phyloP scores from a whole-genome alignment of 2,888 invertebrate genomes.

The Globia sparganii region DNA sequence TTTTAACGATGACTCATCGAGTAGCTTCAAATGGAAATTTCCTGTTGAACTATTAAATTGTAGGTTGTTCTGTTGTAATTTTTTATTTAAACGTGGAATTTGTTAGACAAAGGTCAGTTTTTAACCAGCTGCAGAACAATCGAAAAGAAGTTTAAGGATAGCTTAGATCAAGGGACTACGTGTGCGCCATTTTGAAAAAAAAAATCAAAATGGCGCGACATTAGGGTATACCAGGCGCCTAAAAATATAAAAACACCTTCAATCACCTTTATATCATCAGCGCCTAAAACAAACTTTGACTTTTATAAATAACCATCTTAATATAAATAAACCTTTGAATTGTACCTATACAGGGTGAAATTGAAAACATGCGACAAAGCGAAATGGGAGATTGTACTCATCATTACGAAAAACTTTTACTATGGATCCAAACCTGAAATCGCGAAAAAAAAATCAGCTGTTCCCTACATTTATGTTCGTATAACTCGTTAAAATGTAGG shows the following conservation, averaged over 20 bases:
- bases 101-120: conserved; percentile 7
- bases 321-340: neutral
- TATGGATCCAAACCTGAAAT: too few species aligned
- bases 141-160: neutral
- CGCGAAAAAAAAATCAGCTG: too few species aligned
- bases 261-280: neutral
- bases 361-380: too few species aligned
- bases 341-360: neutral
- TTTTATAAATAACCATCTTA: neutral
- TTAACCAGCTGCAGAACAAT: neutral
- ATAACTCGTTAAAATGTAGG: too few species aligned
- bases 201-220: neutral
- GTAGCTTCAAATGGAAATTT: conserved; percentile 23
- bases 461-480: too few species aligned
- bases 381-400: too few species aligned
- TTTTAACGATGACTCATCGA: conserved; percentile 30
- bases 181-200: neutral
- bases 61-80: conserved; percentile 1
- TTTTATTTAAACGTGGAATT: conserved; percentile 27
- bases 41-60: conserved; percentile 21
- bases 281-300: neutral
- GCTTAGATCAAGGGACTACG: neutral
- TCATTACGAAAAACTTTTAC: too few species aligned
- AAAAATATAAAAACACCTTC: too few species aligned
- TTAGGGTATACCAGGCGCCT: too few species aligned